A percentile compares a stretch with the other conserved stretches of the same genome.
Conservation (phyloP, 2,113 vertebrate genomes). For the Oncorhynchus mykiss region DNA sequence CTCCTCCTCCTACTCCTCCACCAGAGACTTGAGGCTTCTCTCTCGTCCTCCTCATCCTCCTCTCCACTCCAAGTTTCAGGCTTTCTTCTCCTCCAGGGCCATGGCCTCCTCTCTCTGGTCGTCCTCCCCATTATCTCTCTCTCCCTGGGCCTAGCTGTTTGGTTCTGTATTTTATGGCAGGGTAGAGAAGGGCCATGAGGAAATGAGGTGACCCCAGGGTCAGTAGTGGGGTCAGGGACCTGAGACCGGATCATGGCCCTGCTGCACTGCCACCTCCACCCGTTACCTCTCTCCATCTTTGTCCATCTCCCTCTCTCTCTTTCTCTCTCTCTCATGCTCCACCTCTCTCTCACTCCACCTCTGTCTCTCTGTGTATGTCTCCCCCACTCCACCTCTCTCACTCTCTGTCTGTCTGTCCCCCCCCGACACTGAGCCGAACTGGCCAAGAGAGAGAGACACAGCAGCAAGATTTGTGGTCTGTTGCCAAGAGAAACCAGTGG, state of each 20-base stretch:
- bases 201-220: constrained; percentile 81
- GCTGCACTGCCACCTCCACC: constrained; percentile 50
- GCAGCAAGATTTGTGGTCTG: too few species aligned
- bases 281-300: constrained; percentile 60
- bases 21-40: too few species aligned
- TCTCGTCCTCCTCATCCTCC: constrained; percentile 28
- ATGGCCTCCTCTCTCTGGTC: constrained; percentile 22
- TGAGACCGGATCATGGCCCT: constrained; percentile 57
- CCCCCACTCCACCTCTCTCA: background rate
- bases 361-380: background rate
- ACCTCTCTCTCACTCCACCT: background rate
- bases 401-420: too few species aligned
- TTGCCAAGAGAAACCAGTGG: too few species aligned
- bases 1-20: constrained; percentile 35
- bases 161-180: constrained; percentile 73
- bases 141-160: constrained; percentile 60
- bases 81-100: too few species aligned
- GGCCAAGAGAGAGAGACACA: too few species aligned
- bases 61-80: too few species aligned
- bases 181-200: constrained; percentile 78
- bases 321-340: constrained; percentile 9
- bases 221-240: constrained; percentile 69
- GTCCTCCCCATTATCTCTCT: constrained; percentile 8
- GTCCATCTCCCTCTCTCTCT: constrained; percentile 42
- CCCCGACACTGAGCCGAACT: background rate